Conservation (phyloP, 2,113 vertebrate species). For the Cebidichthys violaceus region DNA sequence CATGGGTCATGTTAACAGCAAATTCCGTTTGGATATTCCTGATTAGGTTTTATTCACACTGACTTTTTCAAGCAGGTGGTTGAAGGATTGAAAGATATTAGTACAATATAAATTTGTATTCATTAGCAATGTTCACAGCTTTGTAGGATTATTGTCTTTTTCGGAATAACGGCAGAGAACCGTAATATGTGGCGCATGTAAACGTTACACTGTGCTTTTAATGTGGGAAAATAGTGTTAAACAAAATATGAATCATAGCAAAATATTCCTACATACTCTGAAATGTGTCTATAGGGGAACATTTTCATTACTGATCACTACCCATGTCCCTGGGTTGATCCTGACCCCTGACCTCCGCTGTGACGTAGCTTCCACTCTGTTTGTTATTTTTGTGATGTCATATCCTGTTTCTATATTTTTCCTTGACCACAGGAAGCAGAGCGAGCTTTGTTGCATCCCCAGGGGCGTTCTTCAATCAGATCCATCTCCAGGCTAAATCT, state of each 20-base stretch:
- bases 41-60: too few species aligned
- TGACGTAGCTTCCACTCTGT: conserved; percentile 63
- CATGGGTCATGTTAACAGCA: too few species aligned
- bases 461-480: conserved; percentile 61
- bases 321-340: conserved; percentile 43
- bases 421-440: conserved; percentile 73
- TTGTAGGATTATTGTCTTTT: neutral
- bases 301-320: conserved; percentile 17
- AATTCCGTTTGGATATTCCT: too few species aligned
- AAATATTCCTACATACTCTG: neutral
- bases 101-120: too few species aligned
- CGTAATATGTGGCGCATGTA: too few species aligned
- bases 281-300: neutral
- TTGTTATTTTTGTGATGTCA: conserved; percentile 77
- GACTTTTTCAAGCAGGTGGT: too few species aligned
- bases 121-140: too few species aligned
- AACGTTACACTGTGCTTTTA: too few species aligned
- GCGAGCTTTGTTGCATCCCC: conserved; percentile 57
- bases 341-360: conserved; percentile 57
- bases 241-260: neutral
- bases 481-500: conserved; percentile 57
- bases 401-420: conserved; percentile 78
- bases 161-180: neutral
- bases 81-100: too few species aligned
- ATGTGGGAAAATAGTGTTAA: too few species aligned